phyloP scores from a whole-genome alignment of 2,888 invertebrate genomes.

The Saturnia pavonia region DNA sequence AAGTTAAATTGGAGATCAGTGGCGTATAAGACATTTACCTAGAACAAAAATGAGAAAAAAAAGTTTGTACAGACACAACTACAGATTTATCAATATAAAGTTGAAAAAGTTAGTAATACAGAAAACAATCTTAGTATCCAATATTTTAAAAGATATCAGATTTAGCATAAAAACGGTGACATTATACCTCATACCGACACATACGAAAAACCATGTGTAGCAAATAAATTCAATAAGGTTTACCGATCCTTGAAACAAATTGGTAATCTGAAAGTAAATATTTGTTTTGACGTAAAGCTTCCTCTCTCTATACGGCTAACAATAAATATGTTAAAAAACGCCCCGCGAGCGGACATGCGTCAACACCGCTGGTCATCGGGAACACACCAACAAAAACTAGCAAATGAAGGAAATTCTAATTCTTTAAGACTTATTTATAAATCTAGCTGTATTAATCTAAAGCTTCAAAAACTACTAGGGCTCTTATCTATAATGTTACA shows the following conservation, averaged over 20 bases:
- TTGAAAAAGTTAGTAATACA: too few species aligned
- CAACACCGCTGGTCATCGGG: background rate
- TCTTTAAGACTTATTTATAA: too few species aligned
- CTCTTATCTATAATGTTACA: background rate
- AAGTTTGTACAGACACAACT: too few species aligned
- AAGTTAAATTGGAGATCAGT: too few species aligned
- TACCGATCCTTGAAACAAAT: conserved; percentile 1
- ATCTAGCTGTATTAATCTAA: too few species aligned
- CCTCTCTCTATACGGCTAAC: conserved; percentile 1
- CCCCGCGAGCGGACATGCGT: background rate
- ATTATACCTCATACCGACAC: background rate
- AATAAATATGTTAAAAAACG: conserved; percentile 21
- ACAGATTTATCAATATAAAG: too few species aligned
- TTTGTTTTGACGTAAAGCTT: background rate
- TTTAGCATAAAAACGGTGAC: background rate
- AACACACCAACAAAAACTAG: background rate
- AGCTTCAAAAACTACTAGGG: background rate
- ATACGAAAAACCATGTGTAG: background rate
- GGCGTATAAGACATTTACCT: too few species aligned
- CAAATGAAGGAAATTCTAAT: background rate
- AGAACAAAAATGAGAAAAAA: too few species aligned
- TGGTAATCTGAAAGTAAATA: conserved; percentile 17
- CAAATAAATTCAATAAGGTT: background rate
- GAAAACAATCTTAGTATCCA: too few species aligned
- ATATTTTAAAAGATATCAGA: too few species aligned